Evolutionary conservation across 2,797 vertebrate genomes (phyloP).

Genomic region (Astyanax mexicanus): DNA sequence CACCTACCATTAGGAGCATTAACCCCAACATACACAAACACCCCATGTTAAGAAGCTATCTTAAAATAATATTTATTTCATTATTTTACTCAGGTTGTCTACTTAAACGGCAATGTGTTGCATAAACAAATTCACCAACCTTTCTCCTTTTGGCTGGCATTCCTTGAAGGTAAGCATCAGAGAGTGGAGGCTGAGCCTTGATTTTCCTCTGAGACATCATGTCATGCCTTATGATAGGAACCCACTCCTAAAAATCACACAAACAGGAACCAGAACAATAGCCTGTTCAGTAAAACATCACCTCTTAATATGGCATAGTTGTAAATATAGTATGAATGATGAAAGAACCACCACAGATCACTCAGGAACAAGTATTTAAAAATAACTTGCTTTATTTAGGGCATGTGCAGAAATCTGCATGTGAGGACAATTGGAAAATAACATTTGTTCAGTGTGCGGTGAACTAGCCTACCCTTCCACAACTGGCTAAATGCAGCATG

Average conservation of each 20-base stretch:
- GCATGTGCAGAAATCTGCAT: too few species aligned
- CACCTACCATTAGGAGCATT: neutral
- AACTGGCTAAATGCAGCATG: too few species aligned
- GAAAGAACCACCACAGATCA: neutral
- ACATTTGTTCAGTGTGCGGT: too few species aligned
- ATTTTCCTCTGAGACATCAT: slow-evolving; percentile 91
- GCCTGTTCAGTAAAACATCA: neutral
- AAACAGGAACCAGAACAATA: neutral
- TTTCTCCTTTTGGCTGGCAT: slow-evolving; percentile 95
- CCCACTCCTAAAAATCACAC: slow-evolving; percentile 84
- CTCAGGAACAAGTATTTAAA: neutral
- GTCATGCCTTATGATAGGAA: slow-evolving; percentile 91
- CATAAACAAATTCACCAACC: slow-evolving; percentile 68
- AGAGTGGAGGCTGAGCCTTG: slow-evolving; percentile 90
- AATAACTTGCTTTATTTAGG: too few species aligned
- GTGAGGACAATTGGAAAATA: too few species aligned
- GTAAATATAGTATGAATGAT: neutral
- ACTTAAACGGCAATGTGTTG: too few species aligned
- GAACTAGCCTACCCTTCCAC: too few species aligned
- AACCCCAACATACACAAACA: neutral
- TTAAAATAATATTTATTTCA: too few species aligned
- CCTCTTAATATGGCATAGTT: neutral
- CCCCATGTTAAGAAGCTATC: too few species aligned
- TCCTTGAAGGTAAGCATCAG: slow-evolving; percentile 91
- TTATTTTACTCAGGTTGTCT: too few species aligned